Evolutionary conservation across 2,113 vertebrate genomes (phyloP), one percentile per base, ranked within the genome.

Genomic region (Calypte anna): DNA sequence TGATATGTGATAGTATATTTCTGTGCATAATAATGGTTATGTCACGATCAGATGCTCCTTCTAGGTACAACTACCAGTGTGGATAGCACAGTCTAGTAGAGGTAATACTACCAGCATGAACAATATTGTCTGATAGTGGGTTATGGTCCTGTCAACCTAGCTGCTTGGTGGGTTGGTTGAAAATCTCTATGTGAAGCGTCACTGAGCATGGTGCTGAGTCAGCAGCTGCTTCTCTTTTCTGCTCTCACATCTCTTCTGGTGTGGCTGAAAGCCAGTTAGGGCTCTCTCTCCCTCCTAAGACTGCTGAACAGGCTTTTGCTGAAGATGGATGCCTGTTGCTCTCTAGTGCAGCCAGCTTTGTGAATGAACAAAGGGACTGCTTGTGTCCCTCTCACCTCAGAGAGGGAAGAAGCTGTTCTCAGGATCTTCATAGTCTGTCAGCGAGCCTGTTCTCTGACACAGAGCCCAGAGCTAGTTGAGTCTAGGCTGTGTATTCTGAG

Each of bases 351-450:
- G 31, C 14, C 38, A 33, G 12, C 17, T 10, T 67, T 25, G 14
- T 14, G 14, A 19, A 12, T 0, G 0, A 14, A n/a, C 36, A 19
- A 67, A 63, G 64, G 18, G 31, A 43, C 14, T 58, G 5, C 10
- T 11, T 6, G 2, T 27, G 12, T 62, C 44, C 9, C 36, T 55
- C 18, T 14, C 8, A 31, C 4, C 27, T 40, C 31, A 27, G 43
- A 48, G 50, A 24, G 21, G 10, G 51, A 43, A 66, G 36, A 63
- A 81, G 36, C 14, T 38, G 2, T 40, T 63, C 25, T 25, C 4
- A 33, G 74, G 51, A 48, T 12, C 13, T 36, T 6, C 0, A 1
- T 43, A 33, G 15, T 55, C 38, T 46, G 16, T 30, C 61, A 50
- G 53, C 28, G 70, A 30, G 14, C 19, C 25, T 62, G 21, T 69